Evolutionary conservation across 53 echinoderm and acorn worm genomes (phyloP).

Genomic region (Holothuria scabra): DNA sequence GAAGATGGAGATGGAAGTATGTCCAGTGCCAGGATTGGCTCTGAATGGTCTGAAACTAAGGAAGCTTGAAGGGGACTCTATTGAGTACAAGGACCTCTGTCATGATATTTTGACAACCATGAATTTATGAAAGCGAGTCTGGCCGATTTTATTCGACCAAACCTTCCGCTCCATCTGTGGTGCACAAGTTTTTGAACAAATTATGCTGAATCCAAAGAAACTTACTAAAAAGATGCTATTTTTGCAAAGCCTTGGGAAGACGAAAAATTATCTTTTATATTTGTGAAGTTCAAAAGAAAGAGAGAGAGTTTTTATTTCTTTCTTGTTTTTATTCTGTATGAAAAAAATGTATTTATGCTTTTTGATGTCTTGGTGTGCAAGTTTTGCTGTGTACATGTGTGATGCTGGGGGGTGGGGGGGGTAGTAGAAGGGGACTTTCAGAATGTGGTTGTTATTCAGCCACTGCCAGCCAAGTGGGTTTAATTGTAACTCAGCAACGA

Average conservation of each 20-base stretch:
- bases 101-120: constrained; percentile 89
- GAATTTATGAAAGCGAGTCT: constrained; percentile 71
- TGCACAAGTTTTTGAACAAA: not conserved
- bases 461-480: too few relatives aligned
- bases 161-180: too few relatives aligned
- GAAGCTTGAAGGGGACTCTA: constrained; percentile 84
- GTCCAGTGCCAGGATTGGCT: constrained; percentile 85
- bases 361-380: constrained; percentile 30
- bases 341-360: constrained; percentile 18
- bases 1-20: constrained; percentile 91
- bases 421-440: too few relatives aligned
- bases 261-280: constrained; percentile 25
- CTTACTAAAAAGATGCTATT: constrained; percentile 37
- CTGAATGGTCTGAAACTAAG: constrained; percentile 90
- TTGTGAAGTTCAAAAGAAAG: constrained; percentile 8
- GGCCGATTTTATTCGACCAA: too few relatives aligned
- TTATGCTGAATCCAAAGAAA: constrained; percentile 41
- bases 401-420: not conserved
- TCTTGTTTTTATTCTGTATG: not conserved
- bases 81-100: constrained; percentile 94
- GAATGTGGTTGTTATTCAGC: too few relatives aligned
- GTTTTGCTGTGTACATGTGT: constrained; percentile 29
- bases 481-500: too few relatives aligned
- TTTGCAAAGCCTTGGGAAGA: constrained; percentile 44
- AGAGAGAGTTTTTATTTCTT: constrained; percentile 19